Evolutionary conservation across 2,797 vertebrate genomes (phyloP).

Genomic region (Adelosebastes latens): DNA sequence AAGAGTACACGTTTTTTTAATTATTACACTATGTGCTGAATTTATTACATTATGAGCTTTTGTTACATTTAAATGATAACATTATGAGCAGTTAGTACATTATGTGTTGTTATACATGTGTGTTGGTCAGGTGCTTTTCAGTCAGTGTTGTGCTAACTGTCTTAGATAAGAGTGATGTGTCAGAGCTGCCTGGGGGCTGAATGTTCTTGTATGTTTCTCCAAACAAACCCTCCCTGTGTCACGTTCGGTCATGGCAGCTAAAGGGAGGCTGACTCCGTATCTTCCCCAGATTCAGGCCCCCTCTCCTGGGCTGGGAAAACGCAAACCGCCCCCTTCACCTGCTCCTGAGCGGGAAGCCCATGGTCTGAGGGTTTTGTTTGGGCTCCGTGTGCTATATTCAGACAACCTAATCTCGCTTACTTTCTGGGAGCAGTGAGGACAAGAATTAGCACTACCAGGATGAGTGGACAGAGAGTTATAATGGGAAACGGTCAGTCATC

Average conservation of each 20-base stretch:
- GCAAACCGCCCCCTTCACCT: constrained; percentile 54
- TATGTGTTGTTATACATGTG: not conserved
- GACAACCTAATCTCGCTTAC: constrained; percentile 56
- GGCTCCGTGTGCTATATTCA: constrained; percentile 63
- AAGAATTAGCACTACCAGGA: constrained; percentile 72
- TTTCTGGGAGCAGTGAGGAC: constrained; percentile 53
- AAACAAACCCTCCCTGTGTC: constrained; percentile 72
- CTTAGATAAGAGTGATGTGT: constrained; percentile 69
- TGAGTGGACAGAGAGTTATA: constrained; percentile 78
- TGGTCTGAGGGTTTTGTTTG: constrained; percentile 76
- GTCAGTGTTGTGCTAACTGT: constrained; percentile 27
- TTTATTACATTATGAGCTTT: too few relatives aligned
- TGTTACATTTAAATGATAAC: too few relatives aligned
- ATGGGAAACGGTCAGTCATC: constrained; percentile 74
- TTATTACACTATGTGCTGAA: too few relatives aligned
- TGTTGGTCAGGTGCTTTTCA: constrained; percentile 45
- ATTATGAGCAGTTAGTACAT: too few relatives aligned
- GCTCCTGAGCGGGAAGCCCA: constrained; percentile 68
- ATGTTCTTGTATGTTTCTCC: constrained; percentile 55
- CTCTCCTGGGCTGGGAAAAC: constrained; percentile 47
- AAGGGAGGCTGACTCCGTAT: constrained; percentile 41
- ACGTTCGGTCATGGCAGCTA: constrained; percentile 28
- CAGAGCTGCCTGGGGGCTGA: constrained; percentile 52
- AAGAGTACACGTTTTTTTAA: too few relatives aligned
- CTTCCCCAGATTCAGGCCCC: constrained; percentile 42